Base-by-base conservation (phyloP, 2,797 vertebrate species). In the Apogon hyalosoma region DNA sequence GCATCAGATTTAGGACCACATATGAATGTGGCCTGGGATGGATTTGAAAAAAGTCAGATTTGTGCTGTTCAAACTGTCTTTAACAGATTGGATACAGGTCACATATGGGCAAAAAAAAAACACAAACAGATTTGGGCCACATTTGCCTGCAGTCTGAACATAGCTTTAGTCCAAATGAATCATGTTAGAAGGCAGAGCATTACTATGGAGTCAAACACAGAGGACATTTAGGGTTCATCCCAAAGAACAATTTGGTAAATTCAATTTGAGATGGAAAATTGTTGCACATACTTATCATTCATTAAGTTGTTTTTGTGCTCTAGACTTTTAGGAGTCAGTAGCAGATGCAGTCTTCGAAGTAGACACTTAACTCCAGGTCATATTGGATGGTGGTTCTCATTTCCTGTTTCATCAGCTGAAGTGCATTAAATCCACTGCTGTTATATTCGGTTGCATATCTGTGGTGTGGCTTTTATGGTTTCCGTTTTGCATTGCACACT, bases 241-340 rank as follows among this genome's bases (percentile, higher is more conserved):
- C 0, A 55, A 49, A 56, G 53, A 50, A 56, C 49, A 68, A 16
- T 11, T 33, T 18, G 39, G 51, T 40, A 60, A 80, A 80, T 74
- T 65, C 3, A 58, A 77, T 84, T 70, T 73, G 31, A 40, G 39
- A 67, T 63, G 47, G 40, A 57, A 67, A 70, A 73, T 61, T 33
- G 53, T 64, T 66, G 43, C 21, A 24, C 31, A 33, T 53, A 73
- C 43, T 54, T 6, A n/a, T 15, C 12, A 40, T 59, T 64, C 66
- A 63, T 78, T 73, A 63, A 51, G 31, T 56, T 54, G 58, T 61
- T 77, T 64, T 75, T 55, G 45, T 61, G 2, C 15, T 68, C 51
- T 49, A 51, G 28, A 71, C 72, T 43, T 19, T 13, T 52, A 43
- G 65, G 52, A 77, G 40, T 53, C 41, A 11, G 21, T 19, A 16